phyloP scores from a whole-genome alignment of 2,888 invertebrate genomes.

The Keiferia lycopersicella region DNA sequence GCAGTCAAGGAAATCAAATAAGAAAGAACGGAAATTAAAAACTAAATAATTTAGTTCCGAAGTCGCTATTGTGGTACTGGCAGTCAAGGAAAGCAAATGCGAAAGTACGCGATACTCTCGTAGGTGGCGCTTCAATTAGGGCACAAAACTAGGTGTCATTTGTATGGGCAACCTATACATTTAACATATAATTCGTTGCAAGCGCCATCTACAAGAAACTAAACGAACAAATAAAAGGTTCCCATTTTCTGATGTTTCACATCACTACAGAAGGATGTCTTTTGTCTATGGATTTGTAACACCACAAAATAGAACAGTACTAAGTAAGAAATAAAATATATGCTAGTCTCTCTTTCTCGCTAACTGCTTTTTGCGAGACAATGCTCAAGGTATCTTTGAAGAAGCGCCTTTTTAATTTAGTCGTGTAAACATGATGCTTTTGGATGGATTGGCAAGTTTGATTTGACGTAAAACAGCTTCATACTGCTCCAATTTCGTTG shows the following conservation, averaged over 20 bases:
- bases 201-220: too few species aligned
- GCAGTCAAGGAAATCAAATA: too few species aligned
- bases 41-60: too few species aligned
- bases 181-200: too few species aligned
- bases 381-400: neutral
- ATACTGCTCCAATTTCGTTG: conserved; percentile 65
- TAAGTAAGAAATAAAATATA: conserved; percentile 30
- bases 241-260: neutral
- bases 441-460: conserved; percentile 40
- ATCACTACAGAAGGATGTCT: conserved; percentile 56
- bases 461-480: conserved; percentile 74
- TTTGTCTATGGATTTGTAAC: conserved; percentile 50
- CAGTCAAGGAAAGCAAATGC: too few species aligned
- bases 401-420: conserved; percentile 28
- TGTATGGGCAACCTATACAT: too few species aligned
- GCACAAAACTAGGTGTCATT: too few species aligned
- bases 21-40: too few species aligned
- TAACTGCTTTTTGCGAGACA: neutral
- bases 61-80: too few species aligned
- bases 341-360: conserved; percentile 49
- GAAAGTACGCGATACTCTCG: too few species aligned
- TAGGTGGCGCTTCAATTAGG: too few species aligned
- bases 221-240: too few species aligned
- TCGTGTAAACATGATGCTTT: conserved; percentile 61
- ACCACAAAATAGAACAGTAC: conserved; percentile 34